These are phyloP conservation scores for Aplochiton taeniatus DNA, from an alignment of 2,797 vertebrate genomes.

Conservation along the genomic window DNA sequence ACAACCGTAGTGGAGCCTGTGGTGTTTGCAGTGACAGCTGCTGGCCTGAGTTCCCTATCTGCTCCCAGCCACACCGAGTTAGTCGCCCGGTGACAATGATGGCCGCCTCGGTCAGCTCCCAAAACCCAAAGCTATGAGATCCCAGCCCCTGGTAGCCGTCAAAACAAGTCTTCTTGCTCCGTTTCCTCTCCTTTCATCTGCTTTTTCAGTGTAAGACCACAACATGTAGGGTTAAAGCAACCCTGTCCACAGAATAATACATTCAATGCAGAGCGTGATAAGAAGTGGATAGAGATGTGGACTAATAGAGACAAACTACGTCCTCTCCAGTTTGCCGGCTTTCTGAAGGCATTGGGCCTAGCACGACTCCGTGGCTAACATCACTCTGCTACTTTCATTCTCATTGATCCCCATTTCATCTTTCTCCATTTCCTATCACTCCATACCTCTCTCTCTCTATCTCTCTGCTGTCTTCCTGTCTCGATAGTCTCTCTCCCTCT, in stretches of 20 bases:
- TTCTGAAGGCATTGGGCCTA: conserved; percentile 32
- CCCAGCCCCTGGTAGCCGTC: conserved; percentile 40
- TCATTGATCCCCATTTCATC: conserved; percentile 15
- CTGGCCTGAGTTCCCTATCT: conserved; percentile 13
- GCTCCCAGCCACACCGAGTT: conserved; percentile 48
- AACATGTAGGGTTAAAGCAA: not conserved
- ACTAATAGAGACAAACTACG: too few relatives aligned
- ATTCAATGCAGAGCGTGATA: too few relatives aligned
- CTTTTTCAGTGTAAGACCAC: conserved; percentile 10
- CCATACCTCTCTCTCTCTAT: not conserved
- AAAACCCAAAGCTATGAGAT: conserved; percentile 22
- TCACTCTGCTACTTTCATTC: not conserved
- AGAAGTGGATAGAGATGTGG: too few relatives aligned
- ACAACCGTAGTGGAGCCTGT: conserved; percentile 16
- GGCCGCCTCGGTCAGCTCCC: conserved; percentile 6
- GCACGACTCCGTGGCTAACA: not conserved
- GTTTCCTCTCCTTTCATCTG: conserved; percentile 22
- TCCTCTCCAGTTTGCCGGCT: not conserved
- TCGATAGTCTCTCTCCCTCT: not conserved
- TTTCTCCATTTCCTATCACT: conserved; percentile 7
- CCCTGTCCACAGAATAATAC: conserved; percentile 22
- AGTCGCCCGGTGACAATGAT: conserved; percentile 35
- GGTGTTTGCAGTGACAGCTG: conserved; percentile 38
- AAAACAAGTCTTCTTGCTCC: conserved; percentile 46
- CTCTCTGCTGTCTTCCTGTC: not conserved